Conservation (phyloP, 2,797 vertebrate genomes). For the Rhynchonycteris naso region DNA sequence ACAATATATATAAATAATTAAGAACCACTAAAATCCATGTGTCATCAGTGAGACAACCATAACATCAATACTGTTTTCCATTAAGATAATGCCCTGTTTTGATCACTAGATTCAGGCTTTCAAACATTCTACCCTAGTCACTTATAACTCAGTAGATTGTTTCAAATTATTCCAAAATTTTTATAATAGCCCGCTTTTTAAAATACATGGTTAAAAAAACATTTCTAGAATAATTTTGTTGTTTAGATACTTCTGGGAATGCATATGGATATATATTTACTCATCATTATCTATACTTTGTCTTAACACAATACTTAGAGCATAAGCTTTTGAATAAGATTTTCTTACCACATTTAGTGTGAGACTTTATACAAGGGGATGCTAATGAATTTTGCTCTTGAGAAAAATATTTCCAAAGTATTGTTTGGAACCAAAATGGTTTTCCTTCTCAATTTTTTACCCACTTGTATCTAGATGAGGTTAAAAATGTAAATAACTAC, state of each 20-base stretch:
- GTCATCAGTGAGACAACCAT: neutral
- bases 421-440: neutral
- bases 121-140: neutral
- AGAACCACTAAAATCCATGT: neutral
- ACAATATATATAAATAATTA: neutral
- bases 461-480: neutral
- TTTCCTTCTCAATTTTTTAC: neutral
- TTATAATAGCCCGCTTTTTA: neutral
- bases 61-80: neutral
- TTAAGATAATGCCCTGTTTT: neutral
- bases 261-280: neutral
- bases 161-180: neutral
- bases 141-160: neutral
- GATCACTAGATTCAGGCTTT: neutral
- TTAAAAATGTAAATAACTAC: neutral
- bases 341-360: neutral
- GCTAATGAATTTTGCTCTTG: neutral
- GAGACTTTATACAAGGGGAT: neutral
- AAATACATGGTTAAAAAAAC: neutral
- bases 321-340: neutral
- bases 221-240: neutral
- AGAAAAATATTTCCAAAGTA: neutral
- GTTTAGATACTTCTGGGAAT: neutral
- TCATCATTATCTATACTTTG: neutral
- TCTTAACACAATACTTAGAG: neutral